Base-by-base conservation (phyloP, 2,113 vertebrate genomes). In the Erinaceus europaeus region DNA sequence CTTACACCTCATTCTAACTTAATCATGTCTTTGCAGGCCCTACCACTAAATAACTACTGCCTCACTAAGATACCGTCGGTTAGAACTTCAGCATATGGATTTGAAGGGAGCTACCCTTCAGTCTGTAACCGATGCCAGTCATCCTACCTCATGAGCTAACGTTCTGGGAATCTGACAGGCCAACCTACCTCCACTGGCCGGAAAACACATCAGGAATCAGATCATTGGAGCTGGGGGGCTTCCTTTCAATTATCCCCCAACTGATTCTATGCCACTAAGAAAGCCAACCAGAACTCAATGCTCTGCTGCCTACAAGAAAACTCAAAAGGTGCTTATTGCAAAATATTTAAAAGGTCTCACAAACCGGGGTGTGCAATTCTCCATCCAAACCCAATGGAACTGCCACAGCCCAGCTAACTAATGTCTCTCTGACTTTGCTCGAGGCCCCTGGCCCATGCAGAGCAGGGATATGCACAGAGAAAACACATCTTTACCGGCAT, bases 371-470 rank as follows among this genome's bases (percentile, higher is more conserved):
- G n/a, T 79, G 7, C 52, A 38, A n/a, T 80, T 93, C 88, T 59
- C 50, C 78, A 88, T 91, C 61, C 67, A 91, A 91, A 77, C 15
- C 46, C 61, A 89, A 81, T 90, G 90, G 91, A 84, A 48, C 75
- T 93, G 84, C 90, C 77, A 82, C 73, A 89, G 61, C 48, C 72
- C 84, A 50, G 73, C 40, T 89, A 86, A 88, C 91, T 84, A 79
- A 91, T 94, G 85, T 89, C 76, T 92, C 89, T 50, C 15, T 85
- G 59, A 67, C 78, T 73, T 91, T 86, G 89, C 88, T 96, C 90
- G 76, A 84, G 77, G 93, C 73, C 29, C 75, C 53, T 78, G 50
- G 84, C 42, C 87, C 89, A 69, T 65, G 46, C 44, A 17, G 50
- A 91, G 85, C 90, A 84, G 75, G 46, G 46, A 91, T 29, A 34